phyloP scores from a whole-genome alignment of 2,797 vertebrate species.

The Nannoperca obscura region DNA sequence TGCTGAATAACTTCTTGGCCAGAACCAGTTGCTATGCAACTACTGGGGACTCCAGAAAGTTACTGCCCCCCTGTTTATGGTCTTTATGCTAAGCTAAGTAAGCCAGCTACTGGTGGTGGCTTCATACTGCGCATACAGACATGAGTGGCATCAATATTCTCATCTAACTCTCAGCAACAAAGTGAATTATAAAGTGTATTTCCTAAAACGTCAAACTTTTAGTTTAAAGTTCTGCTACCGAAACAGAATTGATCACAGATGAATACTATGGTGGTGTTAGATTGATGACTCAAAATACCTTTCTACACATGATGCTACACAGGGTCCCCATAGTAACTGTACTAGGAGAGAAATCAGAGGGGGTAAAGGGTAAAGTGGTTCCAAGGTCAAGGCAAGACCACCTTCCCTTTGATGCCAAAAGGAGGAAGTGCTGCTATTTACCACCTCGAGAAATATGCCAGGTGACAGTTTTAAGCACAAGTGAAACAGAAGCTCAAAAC shows the following conservation, averaged over 20 bases:
- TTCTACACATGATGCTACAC: slow-evolving; percentile 32
- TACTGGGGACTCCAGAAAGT: background rate
- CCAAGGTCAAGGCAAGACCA: slow-evolving; percentile 69
- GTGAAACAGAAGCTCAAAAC: slow-evolving; percentile 43
- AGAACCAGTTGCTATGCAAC: background rate
- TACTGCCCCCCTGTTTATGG: background rate
- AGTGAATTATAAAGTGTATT: background rate
- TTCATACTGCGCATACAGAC: background rate
- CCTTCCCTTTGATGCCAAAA: slow-evolving; percentile 57
- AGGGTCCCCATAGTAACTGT: slow-evolving; percentile 34
- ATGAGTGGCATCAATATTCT: background rate
- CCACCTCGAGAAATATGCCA: slow-evolving; percentile 50
- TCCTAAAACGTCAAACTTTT: background rate
- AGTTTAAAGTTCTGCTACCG: slow-evolving; percentile 5
- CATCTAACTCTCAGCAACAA: background rate
- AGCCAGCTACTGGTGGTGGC: background rate
- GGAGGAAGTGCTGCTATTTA: slow-evolving; percentile 59
- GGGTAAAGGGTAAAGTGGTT: slow-evolving; percentile 39
- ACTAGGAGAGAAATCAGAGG: slow-evolving; percentile 44
- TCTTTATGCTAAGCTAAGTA: background rate
- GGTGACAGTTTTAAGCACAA: slow-evolving; percentile 52
- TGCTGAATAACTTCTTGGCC: background rate
- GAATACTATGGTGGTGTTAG: background rate
- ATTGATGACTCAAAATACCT: slow-evolving; percentile 37
- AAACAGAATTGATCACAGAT: slow-evolving; percentile 39